Percentiles rank a stretch among this genome's conserved stretches.
These are phyloP conservation scores for Caenorhabditis sp. DNA, from an alignment of 2,888 invertebrate species.

Conservation along the genomic window DNA sequence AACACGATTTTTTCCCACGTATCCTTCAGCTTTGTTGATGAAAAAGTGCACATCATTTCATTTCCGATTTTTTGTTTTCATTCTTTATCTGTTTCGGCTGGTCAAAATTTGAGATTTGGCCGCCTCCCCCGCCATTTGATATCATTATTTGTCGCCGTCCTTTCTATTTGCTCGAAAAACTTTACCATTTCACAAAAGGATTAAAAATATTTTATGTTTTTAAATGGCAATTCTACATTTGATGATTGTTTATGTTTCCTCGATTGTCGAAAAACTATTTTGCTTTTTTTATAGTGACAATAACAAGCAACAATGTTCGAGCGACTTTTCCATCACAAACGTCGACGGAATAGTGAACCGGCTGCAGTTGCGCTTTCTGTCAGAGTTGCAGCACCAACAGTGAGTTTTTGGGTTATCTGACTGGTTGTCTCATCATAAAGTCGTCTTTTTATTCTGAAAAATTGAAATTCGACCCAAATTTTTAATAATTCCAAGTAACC, in stretches of 20 bases:
- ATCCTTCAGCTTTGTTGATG: not conserved
- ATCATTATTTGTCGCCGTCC: not conserved
- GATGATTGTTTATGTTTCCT: no score
- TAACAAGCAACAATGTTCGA: not conserved
- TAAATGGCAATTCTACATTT: no score
- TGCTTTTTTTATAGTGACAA: no score
- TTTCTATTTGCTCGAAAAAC: not conserved
- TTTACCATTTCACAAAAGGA: no score
- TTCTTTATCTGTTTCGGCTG: not conserved
- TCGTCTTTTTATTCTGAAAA: no score
- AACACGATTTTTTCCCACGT: no score
- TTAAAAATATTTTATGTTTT: no score
- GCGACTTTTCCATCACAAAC: not conserved
- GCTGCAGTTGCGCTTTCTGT: not conserved
- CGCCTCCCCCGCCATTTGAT: not conserved
- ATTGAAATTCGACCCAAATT: no score
- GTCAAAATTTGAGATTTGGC: not conserved
- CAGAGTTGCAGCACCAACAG: not conserved
- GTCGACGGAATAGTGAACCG: not conserved
- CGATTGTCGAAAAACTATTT: no score
- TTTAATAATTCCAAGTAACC: no score
- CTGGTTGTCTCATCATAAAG: no score
- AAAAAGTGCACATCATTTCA: not conserved
- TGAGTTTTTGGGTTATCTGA: no score
- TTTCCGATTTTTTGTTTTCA: not conserved